Evolutionary conservation across 2,797 vertebrate species (phyloP).

Genomic region (Eulemur albifrons): DNA sequence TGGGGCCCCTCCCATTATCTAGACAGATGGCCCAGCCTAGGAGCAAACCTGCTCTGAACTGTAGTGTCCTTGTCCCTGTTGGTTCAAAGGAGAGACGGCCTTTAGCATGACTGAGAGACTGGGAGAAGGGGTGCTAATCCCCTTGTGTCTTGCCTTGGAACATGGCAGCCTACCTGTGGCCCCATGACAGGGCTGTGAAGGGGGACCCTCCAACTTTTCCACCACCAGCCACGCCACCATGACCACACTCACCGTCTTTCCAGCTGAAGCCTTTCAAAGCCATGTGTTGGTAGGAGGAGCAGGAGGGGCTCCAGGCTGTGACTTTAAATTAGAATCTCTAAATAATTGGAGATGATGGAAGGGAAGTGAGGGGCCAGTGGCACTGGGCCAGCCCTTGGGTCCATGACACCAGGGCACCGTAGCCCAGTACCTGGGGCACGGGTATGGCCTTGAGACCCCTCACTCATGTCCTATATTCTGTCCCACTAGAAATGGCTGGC

Average conservation of each 20-base stretch:
- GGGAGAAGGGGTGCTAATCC: not conserved
- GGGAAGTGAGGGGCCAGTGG: not conserved
- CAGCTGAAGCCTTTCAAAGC: not conserved
- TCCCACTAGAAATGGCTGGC: not conserved
- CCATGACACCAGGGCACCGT: not conserved
- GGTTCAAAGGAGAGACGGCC: not conserved
- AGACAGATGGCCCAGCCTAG: not conserved
- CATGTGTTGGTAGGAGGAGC: not conserved
- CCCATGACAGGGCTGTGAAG: not conserved
- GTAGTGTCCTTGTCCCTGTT: not conserved
- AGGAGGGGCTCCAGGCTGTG: not conserved
- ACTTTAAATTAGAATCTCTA: not conserved
- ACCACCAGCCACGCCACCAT: rapidly evolving
- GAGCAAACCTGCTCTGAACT: not conserved
- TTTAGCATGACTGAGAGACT: not conserved
- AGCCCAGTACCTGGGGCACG: no score
- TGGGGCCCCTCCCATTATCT: not conserved
- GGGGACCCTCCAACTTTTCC: not conserved
- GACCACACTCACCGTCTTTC: not conserved
- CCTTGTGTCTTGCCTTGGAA: not conserved
- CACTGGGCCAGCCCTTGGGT: not conserved
- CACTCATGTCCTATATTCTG: not conserved
- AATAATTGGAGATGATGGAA: not conserved
- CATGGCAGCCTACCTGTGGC: not conserved
- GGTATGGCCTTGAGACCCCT: not conserved